These are phyloP conservation scores for Pogonocherus hispidulus DNA, from an alignment of 2,888 invertebrate genomes.

Conservation along the genomic window DNA sequence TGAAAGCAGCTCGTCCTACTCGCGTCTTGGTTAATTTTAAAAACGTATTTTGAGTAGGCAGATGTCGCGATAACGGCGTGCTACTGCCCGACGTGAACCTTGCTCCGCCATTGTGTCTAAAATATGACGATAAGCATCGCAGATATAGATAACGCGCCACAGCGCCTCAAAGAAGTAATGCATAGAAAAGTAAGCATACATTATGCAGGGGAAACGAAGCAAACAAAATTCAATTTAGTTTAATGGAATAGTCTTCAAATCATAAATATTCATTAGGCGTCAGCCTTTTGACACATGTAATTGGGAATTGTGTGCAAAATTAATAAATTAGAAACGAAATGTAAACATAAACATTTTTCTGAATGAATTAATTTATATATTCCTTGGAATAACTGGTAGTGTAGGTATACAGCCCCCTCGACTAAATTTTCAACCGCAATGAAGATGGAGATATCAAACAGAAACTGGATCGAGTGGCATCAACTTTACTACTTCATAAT, in stretches of 20 bases:
- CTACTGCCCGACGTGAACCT: conserved; percentile 65
- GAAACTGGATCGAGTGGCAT: too few relatives aligned
- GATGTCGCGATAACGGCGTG: conserved; percentile 60
- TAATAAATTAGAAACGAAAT: background rate
- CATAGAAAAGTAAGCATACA: conserved; percentile 51
- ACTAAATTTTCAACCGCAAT: too few relatives aligned
- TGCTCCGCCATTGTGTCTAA: conserved; percentile 65
- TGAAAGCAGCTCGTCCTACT: conserved; percentile 57
- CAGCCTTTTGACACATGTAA: background rate
- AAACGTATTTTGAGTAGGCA: conserved; percentile 66
- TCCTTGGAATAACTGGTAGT: too few relatives aligned
- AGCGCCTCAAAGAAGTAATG: conserved; percentile 55
- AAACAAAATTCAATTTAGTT: conserved; percentile 61
- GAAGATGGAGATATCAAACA: too few relatives aligned
- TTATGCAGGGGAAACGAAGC: conserved; percentile 51
- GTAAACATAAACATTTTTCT: too few relatives aligned
- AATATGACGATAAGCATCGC: conserved; percentile 68
- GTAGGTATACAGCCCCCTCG: too few relatives aligned
- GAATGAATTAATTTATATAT: too few relatives aligned
- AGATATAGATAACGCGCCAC: conserved; percentile 63
- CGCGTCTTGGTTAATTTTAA: conserved; percentile 63
- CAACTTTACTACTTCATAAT: too few relatives aligned
- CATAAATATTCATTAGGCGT: conserved; percentile 36
- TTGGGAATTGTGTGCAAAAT: conserved; percentile 14
- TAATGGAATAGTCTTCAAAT: conserved; percentile 54